Evolutionary conservation across 2,797 vertebrate species (phyloP).

Genomic region (Aeoliscus strigatus): DNA sequence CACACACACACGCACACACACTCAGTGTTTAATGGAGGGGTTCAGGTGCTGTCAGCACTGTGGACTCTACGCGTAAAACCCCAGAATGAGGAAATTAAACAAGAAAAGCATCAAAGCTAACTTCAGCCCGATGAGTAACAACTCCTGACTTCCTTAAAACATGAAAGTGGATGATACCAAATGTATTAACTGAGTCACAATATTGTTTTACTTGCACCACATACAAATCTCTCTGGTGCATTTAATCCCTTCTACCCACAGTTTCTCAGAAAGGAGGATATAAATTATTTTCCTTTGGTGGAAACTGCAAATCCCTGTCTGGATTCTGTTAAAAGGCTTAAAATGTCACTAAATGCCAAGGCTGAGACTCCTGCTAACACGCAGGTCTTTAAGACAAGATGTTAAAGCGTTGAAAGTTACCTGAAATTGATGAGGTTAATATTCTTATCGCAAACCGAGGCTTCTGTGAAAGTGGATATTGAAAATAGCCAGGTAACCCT

Average conservation of each 20-base stretch:
- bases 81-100: constrained; percentile 51
- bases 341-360: constrained; percentile 85
- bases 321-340: constrained; percentile 85
- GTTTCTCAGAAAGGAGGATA: constrained; percentile 75
- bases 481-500: constrained; percentile 73
- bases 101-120: constrained; percentile 57
- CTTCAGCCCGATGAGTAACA: constrained; percentile 56
- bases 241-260: constrained; percentile 79
- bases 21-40: constrained; percentile 35
- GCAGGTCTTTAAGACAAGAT: constrained; percentile 77
- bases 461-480: constrained; percentile 72
- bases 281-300: constrained; percentile 80
- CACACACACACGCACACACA: too few relatives aligned
- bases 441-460: constrained; percentile 72
- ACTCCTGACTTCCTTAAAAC: constrained; percentile 59
- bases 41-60: constrained; percentile 25
- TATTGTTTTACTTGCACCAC: constrained; percentile 74
- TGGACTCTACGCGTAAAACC: constrained; percentile 40
- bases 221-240: constrained; percentile 71
- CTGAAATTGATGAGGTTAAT: constrained; percentile 80
- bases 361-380: constrained; percentile 76
- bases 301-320: constrained; percentile 78
- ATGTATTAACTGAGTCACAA: constrained; percentile 74
- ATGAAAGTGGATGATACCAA: constrained; percentile 59
- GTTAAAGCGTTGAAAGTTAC: constrained; percentile 79